Evolutionary conservation across 2,888 invertebrate species (phyloP).

Genomic region (Onchidella celtica): DNA sequence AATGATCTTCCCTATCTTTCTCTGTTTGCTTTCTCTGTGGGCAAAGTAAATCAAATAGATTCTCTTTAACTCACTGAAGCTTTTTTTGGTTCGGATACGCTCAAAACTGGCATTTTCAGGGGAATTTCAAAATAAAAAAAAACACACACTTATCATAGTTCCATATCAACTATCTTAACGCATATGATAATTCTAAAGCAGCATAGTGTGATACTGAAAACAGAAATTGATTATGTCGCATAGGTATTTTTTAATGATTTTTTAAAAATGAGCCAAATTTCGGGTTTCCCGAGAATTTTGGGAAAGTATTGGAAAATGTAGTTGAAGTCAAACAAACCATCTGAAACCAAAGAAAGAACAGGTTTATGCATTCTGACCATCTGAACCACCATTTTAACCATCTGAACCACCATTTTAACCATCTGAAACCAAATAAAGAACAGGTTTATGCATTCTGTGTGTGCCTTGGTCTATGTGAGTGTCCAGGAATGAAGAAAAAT

Average conservation of each 20-base stretch:
- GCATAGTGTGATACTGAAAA: too few species aligned
- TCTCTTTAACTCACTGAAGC: neutral
- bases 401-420: too few species aligned
- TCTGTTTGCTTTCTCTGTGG: too few species aligned
- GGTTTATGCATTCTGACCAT: neutral
- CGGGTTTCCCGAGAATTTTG: neutral
- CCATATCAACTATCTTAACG: too few species aligned
- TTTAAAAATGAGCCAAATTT: neutral
- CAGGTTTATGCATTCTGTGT: neutral
- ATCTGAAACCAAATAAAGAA: neutral
- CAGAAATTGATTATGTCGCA: too few species aligned
- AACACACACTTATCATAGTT: too few species aligned
- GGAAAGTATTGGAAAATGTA: too few species aligned
- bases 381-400: too few species aligned
- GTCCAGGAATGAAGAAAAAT: neutral
- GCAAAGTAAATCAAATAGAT: too few species aligned
- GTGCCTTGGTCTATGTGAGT: neutral
- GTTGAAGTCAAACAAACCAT: neutral
- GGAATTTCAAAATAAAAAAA: too few species aligned
- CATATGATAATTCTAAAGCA: too few species aligned
- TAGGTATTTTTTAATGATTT: neutral
- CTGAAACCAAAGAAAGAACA: neutral
- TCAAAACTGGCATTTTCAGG: neutral
- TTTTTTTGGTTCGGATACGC: neutral
- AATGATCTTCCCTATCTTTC: too few species aligned